Evolutionary conservation across 2,888 invertebrate genomes (phyloP).

Genomic region (Bellardia bayeri): DNA sequence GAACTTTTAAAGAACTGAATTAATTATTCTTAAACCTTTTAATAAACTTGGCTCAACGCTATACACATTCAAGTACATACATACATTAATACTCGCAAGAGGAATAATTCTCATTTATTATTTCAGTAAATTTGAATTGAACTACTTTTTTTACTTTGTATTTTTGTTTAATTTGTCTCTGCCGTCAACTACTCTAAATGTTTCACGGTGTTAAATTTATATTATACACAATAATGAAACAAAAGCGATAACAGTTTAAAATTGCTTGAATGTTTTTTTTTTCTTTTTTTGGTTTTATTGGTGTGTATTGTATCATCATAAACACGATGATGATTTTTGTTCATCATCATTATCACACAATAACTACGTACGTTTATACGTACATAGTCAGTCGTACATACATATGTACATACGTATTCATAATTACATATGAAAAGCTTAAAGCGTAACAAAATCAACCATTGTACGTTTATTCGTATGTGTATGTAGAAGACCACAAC

Average conservation of each 20-base stretch:
- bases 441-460: constrained; percentile 69
- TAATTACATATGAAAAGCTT: constrained; percentile 69
- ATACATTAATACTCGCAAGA: too few relatives aligned
- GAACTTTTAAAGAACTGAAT: background rate
- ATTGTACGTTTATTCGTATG: constrained; percentile 7
- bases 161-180: background rate
- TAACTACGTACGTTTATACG: background rate
- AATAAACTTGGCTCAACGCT: background rate
- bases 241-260: constrained; percentile 53
- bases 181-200: constrained; percentile 16
- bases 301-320: constrained; percentile 67
- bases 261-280: background rate
- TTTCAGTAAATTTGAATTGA: background rate
- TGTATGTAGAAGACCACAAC: constrained; percentile 55
- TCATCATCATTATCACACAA: constrained; percentile 40
- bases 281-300: background rate
- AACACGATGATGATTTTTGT: constrained; percentile 36
- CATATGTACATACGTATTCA: constrained; percentile 29
- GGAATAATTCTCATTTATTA: too few relatives aligned
- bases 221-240: constrained; percentile 45
- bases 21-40: background rate
- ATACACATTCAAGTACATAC: too few relatives aligned
- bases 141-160: background rate
- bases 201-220: constrained; percentile 40
- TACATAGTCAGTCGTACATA: constrained; percentile 34